Conservation (phyloP, 1,140 invertebrate genomes). For the Conus ventricosus region DNA sequence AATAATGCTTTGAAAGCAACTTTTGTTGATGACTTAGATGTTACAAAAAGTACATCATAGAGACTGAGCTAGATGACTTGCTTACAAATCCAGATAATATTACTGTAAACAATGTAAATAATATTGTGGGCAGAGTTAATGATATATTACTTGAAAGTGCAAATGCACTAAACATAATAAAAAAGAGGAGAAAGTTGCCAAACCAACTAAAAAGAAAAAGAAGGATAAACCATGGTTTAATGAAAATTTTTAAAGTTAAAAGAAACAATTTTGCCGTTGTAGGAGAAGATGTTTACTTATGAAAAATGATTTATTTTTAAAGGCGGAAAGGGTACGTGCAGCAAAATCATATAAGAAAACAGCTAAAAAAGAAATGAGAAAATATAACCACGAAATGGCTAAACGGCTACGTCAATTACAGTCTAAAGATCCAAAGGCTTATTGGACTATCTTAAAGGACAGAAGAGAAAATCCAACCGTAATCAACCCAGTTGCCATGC, state of each 20-base stretch:
- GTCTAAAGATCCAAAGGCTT: background rate
- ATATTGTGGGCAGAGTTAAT: background rate
- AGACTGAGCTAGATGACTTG: background rate
- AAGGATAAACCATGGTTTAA: slow-evolving; percentile 16
- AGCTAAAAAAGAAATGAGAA: background rate
- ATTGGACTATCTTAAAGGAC: background rate
- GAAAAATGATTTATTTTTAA: no score
- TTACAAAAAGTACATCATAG: no score
- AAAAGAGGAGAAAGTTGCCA: background rate
- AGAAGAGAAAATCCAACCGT: background rate
- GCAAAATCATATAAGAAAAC: background rate
- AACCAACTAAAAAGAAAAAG: background rate
- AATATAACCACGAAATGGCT: background rate
- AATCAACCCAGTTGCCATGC: background rate
- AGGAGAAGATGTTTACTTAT: background rate
- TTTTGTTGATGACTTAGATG: no score
- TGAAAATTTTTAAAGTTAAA: background rate
- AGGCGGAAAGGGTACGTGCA: background rate
- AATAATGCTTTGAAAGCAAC: no score
- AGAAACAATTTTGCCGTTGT: background rate
- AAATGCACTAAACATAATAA: background rate
- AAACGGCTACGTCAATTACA: background rate
- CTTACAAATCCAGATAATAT: slow-evolving; percentile 1
- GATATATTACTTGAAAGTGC: background rate
- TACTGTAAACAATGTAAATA: background rate